Evolutionary conservation across 2,888 invertebrate species (phyloP), one percentile per base, ranked within the genome.

Genomic region (Dendrolimus pini): DNA sequence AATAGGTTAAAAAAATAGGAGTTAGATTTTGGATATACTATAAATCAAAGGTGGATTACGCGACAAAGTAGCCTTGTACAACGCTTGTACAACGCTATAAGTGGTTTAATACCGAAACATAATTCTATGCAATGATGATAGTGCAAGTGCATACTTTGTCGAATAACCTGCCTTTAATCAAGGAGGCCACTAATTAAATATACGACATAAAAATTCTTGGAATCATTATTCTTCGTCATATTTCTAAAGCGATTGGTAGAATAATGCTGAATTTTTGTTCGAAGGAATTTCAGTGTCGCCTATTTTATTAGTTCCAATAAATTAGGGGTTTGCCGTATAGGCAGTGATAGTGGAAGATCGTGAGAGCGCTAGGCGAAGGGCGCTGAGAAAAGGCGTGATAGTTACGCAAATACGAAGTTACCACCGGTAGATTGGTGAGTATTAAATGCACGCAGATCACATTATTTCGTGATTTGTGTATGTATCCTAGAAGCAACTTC

Each of bases 1-100:
- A 89, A 89, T 80, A 89, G 89, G 85, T 81, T 89, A 89, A 89
- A 89, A 89, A 89, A 89, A 89, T 89, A 89, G 89, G 89, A 89
- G 82, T 85, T 87, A 87, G 86, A 88, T 77, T 85, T 88, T 89
- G 89, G 89, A 85, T 88, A 85, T 82, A 83, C 77, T 82, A 83
- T 75, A 78, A 78, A 68, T 63, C 69, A 68, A 61, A 67, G 70
- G 70, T 69, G 65, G 66, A 63, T 63, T 66, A 62, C 70, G 62
- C 64, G 69, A 57, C 60, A 61, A 58, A 57, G 41, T 18, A 30
- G 9, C 30, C 47, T 47, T 47, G 47, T 14, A 1, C 1, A 14
- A 14, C 14, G 14, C 14, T 14, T 14, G n/a, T n/a, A n/a, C n/a
- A n/a, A n/a, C 18, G 18, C 18, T 18, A 18, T 30, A 30, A 30